A percentile compares a stretch with the other conserved stretches of the same genome.
Evolutionary conservation across 2,797 vertebrate genomes (phyloP).

Genomic region (Onychomys torridus): DNA sequence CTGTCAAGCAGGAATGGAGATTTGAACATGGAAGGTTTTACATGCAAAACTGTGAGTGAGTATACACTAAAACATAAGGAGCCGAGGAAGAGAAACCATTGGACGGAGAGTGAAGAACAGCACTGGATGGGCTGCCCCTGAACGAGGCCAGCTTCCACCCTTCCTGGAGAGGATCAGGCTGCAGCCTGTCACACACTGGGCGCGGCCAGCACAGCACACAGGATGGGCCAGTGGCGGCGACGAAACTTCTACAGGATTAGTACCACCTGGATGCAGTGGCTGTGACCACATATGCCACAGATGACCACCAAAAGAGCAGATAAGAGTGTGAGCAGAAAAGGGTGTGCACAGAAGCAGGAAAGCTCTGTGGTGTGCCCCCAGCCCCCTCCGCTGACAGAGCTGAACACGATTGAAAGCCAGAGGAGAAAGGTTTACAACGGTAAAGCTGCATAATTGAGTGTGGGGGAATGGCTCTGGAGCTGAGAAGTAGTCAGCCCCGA

Average conservation of each 20-base stretch:
- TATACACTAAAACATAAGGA: neutral
- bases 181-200: neutral
- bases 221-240: too few relatives aligned
- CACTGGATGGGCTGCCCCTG: neutral
- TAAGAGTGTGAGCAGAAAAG: neutral
- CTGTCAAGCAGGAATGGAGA: neutral
- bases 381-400: neutral
- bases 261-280: neutral
- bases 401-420: neutral
- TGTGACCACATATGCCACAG: too few relatives aligned
- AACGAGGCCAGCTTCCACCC: neutral
- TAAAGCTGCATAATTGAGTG: neutral
- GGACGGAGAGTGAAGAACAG: neutral
- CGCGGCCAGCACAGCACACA: neutral
- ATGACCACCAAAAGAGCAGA: neutral
- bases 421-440: neutral
- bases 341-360: neutral
- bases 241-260: neutral
- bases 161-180: neutral
- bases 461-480: neutral
- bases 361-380: neutral
- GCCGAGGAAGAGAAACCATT: neutral
- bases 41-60: neutral
- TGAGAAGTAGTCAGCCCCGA: neutral
- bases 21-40: neutral